Evolutionary conservation across 2,888 invertebrate species (phyloP), one percentile per base, ranked within the genome.

Genomic region (Nycteola revayana): DNA sequence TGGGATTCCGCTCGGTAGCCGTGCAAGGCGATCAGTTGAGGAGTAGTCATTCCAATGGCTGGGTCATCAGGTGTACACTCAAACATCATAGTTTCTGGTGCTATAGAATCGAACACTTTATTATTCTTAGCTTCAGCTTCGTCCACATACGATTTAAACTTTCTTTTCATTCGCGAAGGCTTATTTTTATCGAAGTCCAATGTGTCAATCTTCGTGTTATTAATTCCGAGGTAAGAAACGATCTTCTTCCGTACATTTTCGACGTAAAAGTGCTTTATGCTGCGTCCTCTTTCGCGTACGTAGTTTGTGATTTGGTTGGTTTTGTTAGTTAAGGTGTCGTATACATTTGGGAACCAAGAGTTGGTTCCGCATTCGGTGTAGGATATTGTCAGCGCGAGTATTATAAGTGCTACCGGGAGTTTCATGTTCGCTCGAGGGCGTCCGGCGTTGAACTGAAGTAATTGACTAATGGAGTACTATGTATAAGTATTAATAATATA

Each of bases 1-100:
- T 95, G 95, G 0, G 92, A 90, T 75, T 96, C 95, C 0, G 93
- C 90, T 0, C 90, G 85, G 69, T 94, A 96, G 21, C 93, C 94
- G 39, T 93, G 89, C 25, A 87, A 43, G 0, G 80, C 84, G 6
- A 89, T 77, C 10, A 89, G 51, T 31, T 89, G 87, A 1, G 85
- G 83, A 1, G 89, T 86, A 1, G 66, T 75, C 79, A 89, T 77
- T 3, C 52, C 66, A 9, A 81, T 57, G 0, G 72, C 47, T 0
- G 86, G 85, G 36, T 85, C 80, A 1, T 82, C 68, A 22, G 71
- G 67, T 0, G 42, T 28, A 34, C 81, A 85, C 1, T 60, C 42
- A 32, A 66, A 58, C 17, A 63, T 50, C 9, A 60, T 36, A 21
- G 47, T 38, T 7, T 57, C 42, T 0, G 84, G 79, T 11, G 75